Conservation (phyloP, 2,888 invertebrate genomes). For the Oscheius myriophilus region DNA sequence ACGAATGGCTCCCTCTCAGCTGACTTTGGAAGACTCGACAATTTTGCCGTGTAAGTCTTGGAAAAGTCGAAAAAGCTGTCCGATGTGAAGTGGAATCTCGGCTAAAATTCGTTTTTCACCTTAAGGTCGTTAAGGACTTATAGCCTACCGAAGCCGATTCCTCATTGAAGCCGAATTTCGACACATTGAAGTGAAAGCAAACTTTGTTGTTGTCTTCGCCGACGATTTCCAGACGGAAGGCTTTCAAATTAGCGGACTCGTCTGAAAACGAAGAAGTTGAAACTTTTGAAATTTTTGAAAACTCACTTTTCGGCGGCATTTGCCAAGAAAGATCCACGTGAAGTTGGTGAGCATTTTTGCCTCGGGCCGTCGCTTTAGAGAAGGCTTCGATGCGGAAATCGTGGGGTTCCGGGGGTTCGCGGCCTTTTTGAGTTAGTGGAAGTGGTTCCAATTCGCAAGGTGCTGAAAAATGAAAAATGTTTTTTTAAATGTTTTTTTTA, state of each 20-base stretch:
- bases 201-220: conserved; percentile 49
- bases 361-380: conserved; percentile 54
- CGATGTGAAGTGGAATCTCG: conserved; percentile 67
- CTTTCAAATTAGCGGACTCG: conserved; percentile 54
- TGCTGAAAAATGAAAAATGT: conserved; percentile 48
- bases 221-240: conserved; percentile 62
- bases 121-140: neutral
- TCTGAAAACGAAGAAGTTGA: conserved; percentile 45
- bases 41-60: conserved; percentile 54
- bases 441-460: conserved; percentile 52
- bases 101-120: conserved; percentile 49
- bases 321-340: conserved; percentile 69
- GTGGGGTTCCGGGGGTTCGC: conserved; percentile 61
- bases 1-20: conserved; percentile 36
- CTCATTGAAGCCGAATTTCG: conserved; percentile 47
- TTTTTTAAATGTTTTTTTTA: too few species aligned
- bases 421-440: conserved; percentile 33
- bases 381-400: conserved; percentile 64
- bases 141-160: conserved; percentile 31
- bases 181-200: conserved; percentile 68
- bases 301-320: conserved; percentile 64
- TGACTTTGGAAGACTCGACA: conserved; percentile 54
- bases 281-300: neutral
- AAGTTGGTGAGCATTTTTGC: conserved; percentile 48
- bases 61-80: conserved; percentile 63